Evolutionary conservation across 2,113 vertebrate genomes (phyloP).

Genomic region (Pituophis catenifer): DNA sequence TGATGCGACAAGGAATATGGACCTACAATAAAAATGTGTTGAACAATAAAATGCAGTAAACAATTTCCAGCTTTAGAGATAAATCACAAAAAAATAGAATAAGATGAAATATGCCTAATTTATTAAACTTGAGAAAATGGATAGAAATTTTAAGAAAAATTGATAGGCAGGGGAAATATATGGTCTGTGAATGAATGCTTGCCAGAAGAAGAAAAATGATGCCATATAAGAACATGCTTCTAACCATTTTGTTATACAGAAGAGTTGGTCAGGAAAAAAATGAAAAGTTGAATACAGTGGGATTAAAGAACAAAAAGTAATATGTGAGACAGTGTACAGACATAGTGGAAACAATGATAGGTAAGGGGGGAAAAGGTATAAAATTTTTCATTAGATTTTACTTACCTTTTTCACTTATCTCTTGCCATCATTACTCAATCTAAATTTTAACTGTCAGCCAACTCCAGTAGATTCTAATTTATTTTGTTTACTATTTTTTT

Average conservation of each 20-base stretch:
- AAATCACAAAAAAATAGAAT: not conserved
- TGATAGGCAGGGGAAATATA: not conserved
- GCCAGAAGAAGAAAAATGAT: not conserved
- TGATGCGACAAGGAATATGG: not conserved
- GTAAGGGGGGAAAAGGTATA: not conserved
- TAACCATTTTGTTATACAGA: not conserved
- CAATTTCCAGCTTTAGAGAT: not conserved
- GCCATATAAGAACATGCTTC: not conserved
- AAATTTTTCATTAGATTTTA: not conserved
- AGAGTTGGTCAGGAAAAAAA: not conserved
- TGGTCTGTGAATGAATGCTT: not conserved
- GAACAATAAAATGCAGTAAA: not conserved
- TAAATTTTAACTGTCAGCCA: not conserved
- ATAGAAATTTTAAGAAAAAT: not conserved
- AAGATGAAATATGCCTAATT: not conserved
- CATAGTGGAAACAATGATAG: not conserved
- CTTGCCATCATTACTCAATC: not conserved
- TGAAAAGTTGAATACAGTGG: not conserved
- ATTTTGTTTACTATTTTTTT: not conserved
- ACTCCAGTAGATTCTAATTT: not conserved
- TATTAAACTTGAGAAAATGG: not conserved
- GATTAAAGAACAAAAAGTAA: not conserved
- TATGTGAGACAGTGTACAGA: not conserved
- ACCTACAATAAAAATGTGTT: not conserved
- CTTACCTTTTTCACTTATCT: not conserved